Base-by-base conservation (phyloP, 2,888 invertebrate species). In the Galerucella nymphaeae region DNA sequence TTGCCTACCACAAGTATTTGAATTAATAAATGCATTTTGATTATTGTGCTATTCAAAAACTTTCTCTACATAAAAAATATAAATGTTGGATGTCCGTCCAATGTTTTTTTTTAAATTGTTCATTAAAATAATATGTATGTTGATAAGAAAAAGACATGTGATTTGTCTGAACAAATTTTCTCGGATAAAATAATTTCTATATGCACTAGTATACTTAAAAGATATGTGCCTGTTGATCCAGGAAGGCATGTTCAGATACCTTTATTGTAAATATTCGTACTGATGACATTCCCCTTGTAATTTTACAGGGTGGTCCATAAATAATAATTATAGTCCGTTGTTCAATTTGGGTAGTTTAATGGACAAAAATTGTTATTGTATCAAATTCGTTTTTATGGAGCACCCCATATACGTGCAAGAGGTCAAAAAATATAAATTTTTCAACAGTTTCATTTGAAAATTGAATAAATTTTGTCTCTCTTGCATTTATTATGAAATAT, bases 41-140 rank as follows among this genome's bases (percentile, higher is more conserved):
- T 53, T 10, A 11, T 53, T 53, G 53, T 53, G 53, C 53, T 18
- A 53, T 18, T 53, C 18, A 53, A 16, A 53, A 53, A 18, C 6
- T 58, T 58, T 42, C 18, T 62, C 61, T 62, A 13, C n/a, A 13
- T 30, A 30, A 61, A 59, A 55, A 45, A 45, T 58, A 61, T 70
- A 72, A 76, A 70, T 76, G 74, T 77, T 78, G 78, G 78, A 78
- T 78, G 72, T 77, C 78, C 78, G 78, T 78, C 78, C 78, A 75
- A 78, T 74, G 65, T 74, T 45, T 30, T 74, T 45, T 30, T 71
- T 73, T 64, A 38, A 38, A 53, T 10, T 63, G 58, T 57, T 72
- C 16, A 61, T 41, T 61, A 50, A 59, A 68, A 66, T 50, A 68
- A 66, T 50, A 55, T 69, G 58, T 63, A 63, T 66, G 23, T 55